Percentiles rank a stretch among this genome's conserved stretches.
phyloP scores from a whole-genome alignment of 2,113 vertebrate genomes.

The Ageneiosus marmoratus region DNA sequence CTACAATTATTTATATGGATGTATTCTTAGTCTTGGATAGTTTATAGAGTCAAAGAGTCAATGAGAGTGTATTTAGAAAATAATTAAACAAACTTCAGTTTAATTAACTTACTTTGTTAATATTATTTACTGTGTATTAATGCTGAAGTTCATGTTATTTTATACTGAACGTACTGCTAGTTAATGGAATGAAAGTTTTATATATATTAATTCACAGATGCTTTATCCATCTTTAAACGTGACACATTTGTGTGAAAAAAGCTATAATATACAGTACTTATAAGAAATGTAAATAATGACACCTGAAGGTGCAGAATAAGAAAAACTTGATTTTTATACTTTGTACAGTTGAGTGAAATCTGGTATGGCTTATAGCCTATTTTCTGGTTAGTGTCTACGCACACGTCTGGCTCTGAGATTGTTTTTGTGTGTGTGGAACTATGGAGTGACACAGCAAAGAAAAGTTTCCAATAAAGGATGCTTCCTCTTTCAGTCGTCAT shows the following conservation, averaged over 20 bases:
- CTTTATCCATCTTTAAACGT: background rate
- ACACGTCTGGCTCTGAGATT: background rate
- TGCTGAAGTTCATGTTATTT: background rate
- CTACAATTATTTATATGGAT: background rate
- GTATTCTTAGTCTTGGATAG: background rate
- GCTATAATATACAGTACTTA: background rate
- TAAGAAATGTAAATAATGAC: background rate
- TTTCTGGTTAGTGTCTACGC: background rate
- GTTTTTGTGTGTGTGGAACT: slow-evolving; percentile 31
- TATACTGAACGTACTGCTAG: background rate
- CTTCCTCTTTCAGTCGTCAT: slow-evolving; percentile 66
- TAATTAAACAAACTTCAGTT: background rate
- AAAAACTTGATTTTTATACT: background rate
- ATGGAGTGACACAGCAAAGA: slow-evolving; percentile 70
- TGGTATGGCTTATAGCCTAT: background rate
- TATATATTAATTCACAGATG: background rate
- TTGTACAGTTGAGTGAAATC: background rate
- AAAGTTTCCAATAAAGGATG: slow-evolving; percentile 34
- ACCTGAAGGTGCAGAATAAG: background rate
- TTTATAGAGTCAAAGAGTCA: background rate
- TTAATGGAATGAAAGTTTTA: background rate
- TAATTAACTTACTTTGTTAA: background rate
- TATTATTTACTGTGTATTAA: background rate
- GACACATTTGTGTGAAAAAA: background rate
- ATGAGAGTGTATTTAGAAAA: background rate